Evolutionary conservation across 2,113 vertebrate genomes (phyloP).

Genomic region (Eretmochelys imbricata): DNA sequence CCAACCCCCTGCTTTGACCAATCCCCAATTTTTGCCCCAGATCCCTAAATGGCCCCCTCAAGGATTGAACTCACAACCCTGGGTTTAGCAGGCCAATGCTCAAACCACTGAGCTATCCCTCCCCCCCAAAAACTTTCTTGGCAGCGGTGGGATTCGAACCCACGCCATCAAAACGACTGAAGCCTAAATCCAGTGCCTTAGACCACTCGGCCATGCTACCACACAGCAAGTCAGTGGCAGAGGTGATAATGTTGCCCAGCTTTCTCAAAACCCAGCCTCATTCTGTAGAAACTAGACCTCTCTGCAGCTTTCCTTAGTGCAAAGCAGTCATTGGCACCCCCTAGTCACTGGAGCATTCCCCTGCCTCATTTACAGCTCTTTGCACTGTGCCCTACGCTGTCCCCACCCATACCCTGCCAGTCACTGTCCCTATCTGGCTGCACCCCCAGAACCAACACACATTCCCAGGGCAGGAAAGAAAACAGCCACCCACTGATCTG

Average conservation of each 20-base stretch:
- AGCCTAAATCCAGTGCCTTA: constrained; percentile 92
- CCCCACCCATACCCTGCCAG: not conserved
- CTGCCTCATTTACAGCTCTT: not conserved
- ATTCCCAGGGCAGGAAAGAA: not conserved
- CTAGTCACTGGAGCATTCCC: not conserved
- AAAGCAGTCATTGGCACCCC: not conserved
- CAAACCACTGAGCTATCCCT: too few relatives aligned
- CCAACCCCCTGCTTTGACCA: too few relatives aligned
- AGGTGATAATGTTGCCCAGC: not conserved
- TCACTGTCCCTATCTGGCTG: not conserved
- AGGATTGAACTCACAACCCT: too few relatives aligned
- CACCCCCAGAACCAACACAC: not conserved
- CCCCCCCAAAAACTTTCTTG: constrained; percentile 9
- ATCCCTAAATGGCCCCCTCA: too few relatives aligned
- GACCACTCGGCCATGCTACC: constrained; percentile 92
- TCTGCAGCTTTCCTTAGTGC: not conserved
- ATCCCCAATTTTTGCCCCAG: too few relatives aligned
- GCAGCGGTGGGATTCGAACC: constrained; percentile 87
- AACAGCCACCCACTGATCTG: not conserved
- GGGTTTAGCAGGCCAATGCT: too few relatives aligned
- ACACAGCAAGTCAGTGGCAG: not conserved
- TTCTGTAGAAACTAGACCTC: not conserved
- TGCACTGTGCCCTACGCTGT: not conserved
- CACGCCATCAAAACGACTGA: constrained; percentile 88
- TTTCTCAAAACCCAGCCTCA: not conserved